phyloP scores from a whole-genome alignment of 2,113 vertebrate genomes.

The Octodon degus region DNA sequence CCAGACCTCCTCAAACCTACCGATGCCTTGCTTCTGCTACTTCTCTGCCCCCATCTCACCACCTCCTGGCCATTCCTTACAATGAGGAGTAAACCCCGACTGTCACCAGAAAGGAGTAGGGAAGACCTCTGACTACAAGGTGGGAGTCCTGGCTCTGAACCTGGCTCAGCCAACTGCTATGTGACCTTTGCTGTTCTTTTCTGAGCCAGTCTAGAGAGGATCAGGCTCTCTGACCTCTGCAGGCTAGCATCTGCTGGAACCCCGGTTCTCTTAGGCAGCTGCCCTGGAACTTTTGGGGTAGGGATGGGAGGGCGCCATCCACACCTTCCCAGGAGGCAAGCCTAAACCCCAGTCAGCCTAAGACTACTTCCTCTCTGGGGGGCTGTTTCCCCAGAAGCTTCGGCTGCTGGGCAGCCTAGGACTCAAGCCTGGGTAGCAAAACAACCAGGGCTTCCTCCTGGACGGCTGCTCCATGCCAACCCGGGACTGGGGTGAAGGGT shows the following conservation, averaged over 20 bases:
- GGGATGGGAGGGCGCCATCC: neutral
- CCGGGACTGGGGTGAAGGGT: slow-evolving; percentile 17
- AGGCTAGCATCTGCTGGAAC: neutral
- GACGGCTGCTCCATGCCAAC: neutral
- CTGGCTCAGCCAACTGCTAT: neutral
- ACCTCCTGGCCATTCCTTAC: neutral
- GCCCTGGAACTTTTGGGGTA: neutral
- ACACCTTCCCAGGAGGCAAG: neutral
- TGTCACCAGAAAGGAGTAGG: neutral
- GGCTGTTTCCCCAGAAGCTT: neutral
- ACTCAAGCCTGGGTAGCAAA: neutral
- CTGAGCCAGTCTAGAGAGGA: neutral
- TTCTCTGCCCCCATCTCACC: neutral
- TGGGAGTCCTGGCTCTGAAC: neutral
- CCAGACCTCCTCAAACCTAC: neutral
- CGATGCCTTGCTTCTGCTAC: neutral
- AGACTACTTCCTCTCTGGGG: neutral
- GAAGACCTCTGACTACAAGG: neutral
- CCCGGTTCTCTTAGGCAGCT: neutral
- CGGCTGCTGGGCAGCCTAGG: slow-evolving; percentile 1
- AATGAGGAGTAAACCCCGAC: neutral
- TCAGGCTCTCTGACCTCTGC: neutral
- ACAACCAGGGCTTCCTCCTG: neutral
- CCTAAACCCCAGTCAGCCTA: neutral
- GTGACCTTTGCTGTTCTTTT: neutral